Conservation (phyloP, 2,888 invertebrate species). For the Smittia aterrima region DNA sequence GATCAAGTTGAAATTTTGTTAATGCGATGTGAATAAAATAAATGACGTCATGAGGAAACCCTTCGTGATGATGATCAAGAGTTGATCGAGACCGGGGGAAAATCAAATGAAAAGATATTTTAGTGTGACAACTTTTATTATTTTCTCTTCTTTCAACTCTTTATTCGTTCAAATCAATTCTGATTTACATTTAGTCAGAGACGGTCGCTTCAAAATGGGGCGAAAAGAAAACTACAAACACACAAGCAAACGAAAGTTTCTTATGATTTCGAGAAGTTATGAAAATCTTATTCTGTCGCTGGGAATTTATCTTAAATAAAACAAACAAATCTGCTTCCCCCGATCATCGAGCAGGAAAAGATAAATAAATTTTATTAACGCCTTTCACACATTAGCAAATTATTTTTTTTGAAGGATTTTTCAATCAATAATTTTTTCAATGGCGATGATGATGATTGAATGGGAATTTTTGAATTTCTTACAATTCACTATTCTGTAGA, state of each 20-base stretch:
- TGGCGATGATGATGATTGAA: conserved; percentile 8
- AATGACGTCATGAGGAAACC: no score
- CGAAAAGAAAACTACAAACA: not conserved
- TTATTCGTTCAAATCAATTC: not conserved
- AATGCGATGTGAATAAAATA: no score
- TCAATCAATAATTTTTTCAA: conserved; percentile 24
- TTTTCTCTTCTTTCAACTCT: no score
- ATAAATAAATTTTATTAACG: not conserved
- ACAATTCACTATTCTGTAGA: not conserved
- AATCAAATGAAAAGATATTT: no score
- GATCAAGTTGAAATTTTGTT: no score
- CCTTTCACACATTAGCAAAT: not conserved
- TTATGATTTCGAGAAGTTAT: not conserved
- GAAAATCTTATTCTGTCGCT: not conserved
- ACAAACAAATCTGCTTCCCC: not conserved
- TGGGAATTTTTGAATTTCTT: not conserved
- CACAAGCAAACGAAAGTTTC: not conserved
- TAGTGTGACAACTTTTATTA: no score
- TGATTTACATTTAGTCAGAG: not conserved
- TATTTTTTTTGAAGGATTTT: conserved; percentile 20
- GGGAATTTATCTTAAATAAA: not conserved
- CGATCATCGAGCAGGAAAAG: not conserved
- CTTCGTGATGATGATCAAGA: no score
- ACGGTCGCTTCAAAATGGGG: not conserved
- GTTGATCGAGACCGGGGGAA: no score